A percentile compares a stretch with the other conserved stretches of the same genome.
These are phyloP conservation scores for Aphrophora alni DNA, from an alignment of 2,888 invertebrate genomes.

Conservation along the genomic window DNA sequence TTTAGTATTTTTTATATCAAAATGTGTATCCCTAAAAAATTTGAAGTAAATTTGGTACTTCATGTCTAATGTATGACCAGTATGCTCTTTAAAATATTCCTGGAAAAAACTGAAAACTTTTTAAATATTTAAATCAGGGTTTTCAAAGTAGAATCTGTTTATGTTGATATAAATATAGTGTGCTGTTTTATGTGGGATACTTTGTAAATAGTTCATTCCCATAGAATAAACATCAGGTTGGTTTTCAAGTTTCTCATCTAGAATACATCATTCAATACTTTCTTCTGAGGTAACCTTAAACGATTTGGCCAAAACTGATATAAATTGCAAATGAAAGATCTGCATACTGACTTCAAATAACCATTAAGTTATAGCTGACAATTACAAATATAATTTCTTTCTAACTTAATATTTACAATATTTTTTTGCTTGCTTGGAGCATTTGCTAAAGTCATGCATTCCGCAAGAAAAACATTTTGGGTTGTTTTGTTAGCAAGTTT, in stretches of 20 bases:
- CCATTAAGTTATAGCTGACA: too few species aligned
- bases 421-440: neutral
- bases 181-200: constrained; percentile 31
- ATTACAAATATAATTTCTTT: constrained; percentile 22
- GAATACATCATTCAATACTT: constrained; percentile 18
- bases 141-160: constrained; percentile 33
- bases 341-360: too few species aligned
- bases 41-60: constrained; percentile 41
- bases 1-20: constrained; percentile 37
- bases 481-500: neutral
- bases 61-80: constrained; percentile 35
- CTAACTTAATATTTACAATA: neutral
- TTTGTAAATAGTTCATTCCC: constrained; percentile 33
- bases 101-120: constrained; percentile 28
- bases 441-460: neutral
- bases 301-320: neutral
- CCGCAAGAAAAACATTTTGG: constrained; percentile 28
- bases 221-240: constrained; percentile 29
- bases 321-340: constrained; percentile 20
- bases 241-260: constrained; percentile 34
- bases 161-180: constrained; percentile 25
- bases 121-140: constrained; percentile 30
- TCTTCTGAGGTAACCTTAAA: constrained; percentile 17
- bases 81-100: constrained; percentile 29
- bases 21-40: constrained; percentile 41